These are phyloP conservation scores for Eublepharis macularius DNA, from an alignment of 2,113 vertebrate species.

Conservation along the genomic window DNA sequence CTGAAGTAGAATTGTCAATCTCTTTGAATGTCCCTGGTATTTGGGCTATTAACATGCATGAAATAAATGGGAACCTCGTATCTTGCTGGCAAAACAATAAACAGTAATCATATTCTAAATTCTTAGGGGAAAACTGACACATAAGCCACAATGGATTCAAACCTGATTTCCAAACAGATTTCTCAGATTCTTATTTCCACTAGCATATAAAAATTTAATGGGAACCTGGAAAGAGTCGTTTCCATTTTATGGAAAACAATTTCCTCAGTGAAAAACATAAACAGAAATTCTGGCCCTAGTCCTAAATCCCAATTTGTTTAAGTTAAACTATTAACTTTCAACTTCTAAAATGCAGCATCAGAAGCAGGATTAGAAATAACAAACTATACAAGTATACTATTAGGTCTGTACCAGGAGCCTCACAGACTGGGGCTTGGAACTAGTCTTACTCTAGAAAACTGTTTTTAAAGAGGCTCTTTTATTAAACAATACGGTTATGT, in stretches of 20 bases:
- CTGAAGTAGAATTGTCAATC: neutral
- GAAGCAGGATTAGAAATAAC: neutral
- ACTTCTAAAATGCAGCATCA: too few species aligned
- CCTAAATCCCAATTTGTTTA: neutral
- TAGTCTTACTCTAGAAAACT: neutral
- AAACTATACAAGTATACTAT: too few species aligned
- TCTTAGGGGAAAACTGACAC: neutral
- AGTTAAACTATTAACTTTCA: too few species aligned
- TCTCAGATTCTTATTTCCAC: neutral
- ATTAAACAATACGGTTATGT: neutral
- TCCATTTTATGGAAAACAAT: neutral
- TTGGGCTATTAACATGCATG: neutral
- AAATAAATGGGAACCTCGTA: neutral
- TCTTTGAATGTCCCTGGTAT: neutral
- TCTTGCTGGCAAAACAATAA: neutral
- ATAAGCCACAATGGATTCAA: neutral
- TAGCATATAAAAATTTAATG: neutral
- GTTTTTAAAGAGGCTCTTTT: neutral
- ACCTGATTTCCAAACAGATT: neutral
- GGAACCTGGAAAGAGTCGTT: neutral
- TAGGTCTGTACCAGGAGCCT: too few species aligned
- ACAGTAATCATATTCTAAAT: neutral
- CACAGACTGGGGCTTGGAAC: too few species aligned
- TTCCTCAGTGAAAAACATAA: neutral
- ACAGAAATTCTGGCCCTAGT: neutral